phyloP scores from a whole-genome alignment of 2,888 invertebrate species.

The Idaea straminata region DNA sequence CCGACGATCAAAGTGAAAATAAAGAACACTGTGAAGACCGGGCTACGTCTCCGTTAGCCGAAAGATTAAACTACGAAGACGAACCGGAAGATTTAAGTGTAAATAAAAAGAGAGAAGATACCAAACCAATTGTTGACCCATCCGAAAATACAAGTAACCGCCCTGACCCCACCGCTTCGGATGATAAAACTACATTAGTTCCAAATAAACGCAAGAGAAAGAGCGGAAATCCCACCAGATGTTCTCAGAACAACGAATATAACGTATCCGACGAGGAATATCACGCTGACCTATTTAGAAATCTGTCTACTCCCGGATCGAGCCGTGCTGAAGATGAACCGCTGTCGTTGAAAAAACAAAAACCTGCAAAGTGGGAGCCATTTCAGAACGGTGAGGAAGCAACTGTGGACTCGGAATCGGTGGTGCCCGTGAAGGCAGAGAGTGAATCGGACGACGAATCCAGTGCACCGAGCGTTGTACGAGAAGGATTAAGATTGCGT shows the following conservation, averaged over 20 bases:
- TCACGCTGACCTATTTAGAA: conserved; percentile 69
- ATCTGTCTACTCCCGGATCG: conserved; percentile 62
- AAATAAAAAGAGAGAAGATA: conserved; percentile 82
- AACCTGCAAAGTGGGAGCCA: conserved; percentile 66
- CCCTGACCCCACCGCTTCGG: conserved; percentile 59
- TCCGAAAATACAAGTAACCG: conserved; percentile 46
- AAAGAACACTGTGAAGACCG: conserved; percentile 49
- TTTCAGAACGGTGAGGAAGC: conserved; percentile 72
- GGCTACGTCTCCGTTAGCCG: conserved; percentile 46
- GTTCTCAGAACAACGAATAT: conserved; percentile 80
- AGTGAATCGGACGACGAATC: conserved; percentile 76
- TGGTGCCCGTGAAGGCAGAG: conserved; percentile 71
- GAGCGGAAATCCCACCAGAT: conserved; percentile 90
- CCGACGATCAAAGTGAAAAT: conserved; percentile 51
- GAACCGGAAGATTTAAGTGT: conserved; percentile 86
- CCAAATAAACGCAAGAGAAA: conserved; percentile 89
- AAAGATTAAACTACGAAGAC: conserved; percentile 71
- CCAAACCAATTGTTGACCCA: conserved; percentile 67
- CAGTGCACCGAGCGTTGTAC: conserved; percentile 71
- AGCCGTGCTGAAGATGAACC: conserved; percentile 69
- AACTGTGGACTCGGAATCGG: conserved; percentile 64
- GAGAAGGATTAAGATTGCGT: conserved; percentile 69
- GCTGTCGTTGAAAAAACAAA: conserved; percentile 71
- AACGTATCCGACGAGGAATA: conserved; percentile 73
- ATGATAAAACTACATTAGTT: conserved; percentile 70